Evolutionary conservation across 2,888 invertebrate genomes (phyloP).

Genomic region (Hydrotaea cyrtoneurina): DNA sequence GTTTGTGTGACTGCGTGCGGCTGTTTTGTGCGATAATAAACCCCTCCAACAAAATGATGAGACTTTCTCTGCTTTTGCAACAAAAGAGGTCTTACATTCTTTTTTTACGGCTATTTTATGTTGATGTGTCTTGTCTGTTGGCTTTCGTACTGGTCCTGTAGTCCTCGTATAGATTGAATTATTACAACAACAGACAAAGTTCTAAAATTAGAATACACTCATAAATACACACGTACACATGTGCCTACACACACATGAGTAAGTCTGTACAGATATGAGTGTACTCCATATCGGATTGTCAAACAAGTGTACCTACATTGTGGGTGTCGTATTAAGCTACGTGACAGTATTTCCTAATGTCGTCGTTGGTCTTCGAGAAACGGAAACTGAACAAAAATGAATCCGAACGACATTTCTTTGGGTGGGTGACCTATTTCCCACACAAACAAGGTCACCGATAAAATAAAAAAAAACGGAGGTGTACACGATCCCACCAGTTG

Average conservation of each 20-base stretch:
- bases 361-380: background rate
- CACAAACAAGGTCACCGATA: constrained; percentile 18
- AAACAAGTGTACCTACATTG: constrained; percentile 9
- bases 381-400: background rate
- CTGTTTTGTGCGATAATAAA: constrained; percentile 23
- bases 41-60: constrained; percentile 12
- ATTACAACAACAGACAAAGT: constrained; percentile 9
- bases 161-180: constrained; percentile 15
- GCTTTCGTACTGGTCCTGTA: background rate
- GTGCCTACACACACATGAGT: background rate
- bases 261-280: background rate
- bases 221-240: background rate
- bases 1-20: background rate
- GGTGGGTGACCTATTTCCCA: constrained; percentile 34
- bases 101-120: constrained; percentile 27
- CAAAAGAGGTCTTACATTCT: constrained; percentile 13
- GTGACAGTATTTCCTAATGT: constrained; percentile 32
- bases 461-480: background rate
- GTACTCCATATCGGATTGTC: constrained; percentile 11
- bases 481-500: constrained; percentile 28
- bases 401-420: background rate
- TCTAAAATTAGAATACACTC: constrained; percentile 15
- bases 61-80: constrained; percentile 11
- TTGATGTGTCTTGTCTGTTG: constrained; percentile 2
- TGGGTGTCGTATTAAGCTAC: constrained; percentile 14